A percentile compares a stretch with the other conserved stretches of the same genome.
Evolutionary conservation across 2,888 invertebrate genomes (phyloP).

Genomic region (Andricus quercusramuli): DNA sequence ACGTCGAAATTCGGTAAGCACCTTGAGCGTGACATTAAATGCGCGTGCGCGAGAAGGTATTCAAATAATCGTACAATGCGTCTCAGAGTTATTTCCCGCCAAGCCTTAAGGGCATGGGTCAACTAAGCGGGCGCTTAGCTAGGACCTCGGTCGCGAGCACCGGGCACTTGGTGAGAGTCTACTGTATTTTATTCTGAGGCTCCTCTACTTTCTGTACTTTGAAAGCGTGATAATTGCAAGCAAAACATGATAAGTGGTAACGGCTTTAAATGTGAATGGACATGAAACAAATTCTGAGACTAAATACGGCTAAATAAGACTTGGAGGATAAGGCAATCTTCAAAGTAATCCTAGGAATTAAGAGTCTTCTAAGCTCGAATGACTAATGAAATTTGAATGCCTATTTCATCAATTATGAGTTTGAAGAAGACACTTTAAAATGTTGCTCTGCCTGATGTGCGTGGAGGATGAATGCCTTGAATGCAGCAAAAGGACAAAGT

Average conservation of each 20-base stretch:
- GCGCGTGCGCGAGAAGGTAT: too few relatives aligned
- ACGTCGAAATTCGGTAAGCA: too few relatives aligned
- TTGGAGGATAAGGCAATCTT: background rate
- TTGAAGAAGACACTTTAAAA: conserved; percentile 74
- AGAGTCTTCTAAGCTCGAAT: background rate
- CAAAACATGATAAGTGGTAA: background rate
- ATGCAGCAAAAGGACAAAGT: conserved; percentile 76
- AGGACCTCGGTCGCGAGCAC: too few relatives aligned
- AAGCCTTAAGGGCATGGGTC: too few relatives aligned
- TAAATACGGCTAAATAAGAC: background rate
- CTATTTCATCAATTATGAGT: conserved; percentile 64
- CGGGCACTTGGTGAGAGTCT: too few relatives aligned
- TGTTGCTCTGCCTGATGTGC: conserved; percentile 78
- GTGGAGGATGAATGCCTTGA: conserved; percentile 77
- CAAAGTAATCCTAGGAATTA: conserved; percentile 6
- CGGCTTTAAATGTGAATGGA: background rate
- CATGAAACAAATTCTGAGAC: background rate
- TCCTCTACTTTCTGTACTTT: background rate
- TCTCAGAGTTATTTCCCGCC: too few relatives aligned
- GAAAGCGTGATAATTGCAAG: background rate
- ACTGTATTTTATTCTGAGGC: background rate
- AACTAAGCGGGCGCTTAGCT: too few relatives aligned
- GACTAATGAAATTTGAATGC: conserved; percentile 21
- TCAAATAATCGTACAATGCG: too few relatives aligned
- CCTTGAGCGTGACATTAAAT: too few relatives aligned